Evolutionary conservation across 92 coral and sea anemone species (phyloP), one percentile per base, ranked within the genome.

Genomic region (Muricea muricata): DNA sequence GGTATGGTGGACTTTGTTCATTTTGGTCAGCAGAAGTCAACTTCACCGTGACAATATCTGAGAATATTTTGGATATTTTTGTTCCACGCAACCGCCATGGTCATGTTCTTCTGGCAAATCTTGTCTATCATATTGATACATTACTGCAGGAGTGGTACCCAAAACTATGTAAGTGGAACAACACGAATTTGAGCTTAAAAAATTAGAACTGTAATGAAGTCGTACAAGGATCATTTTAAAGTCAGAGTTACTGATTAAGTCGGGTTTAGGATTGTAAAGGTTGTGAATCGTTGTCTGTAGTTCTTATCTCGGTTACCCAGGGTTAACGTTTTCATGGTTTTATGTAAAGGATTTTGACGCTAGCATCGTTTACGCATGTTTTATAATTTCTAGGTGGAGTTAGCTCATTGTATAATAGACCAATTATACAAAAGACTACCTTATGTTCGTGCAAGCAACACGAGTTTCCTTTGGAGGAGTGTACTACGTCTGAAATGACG

Each of bases 121-220:
- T 97, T 87, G 95, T 92, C 54, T 95, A 97, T 76, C 99, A 97
- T 84, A 87, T 97, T 76, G 99, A 97, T 74, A 79, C 92, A 4
- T 87, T 97, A 33, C 84, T 97, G 31, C 94, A 92, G 48, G 99
- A 97, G 26, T 97, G 98, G 98, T 97, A 92, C 70, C 97, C 99
- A 29, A 88, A 78, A 68, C 83, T 97, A 47, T 73, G 99, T 97
- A 89, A 94, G 99, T 95, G 31, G 18, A 65, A 3, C 71, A 18
- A 5, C 12, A n/a, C n/a, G n/a, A n/a, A n/a, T n/a, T n/a, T n/a
- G n/a, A n/a, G n/a, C n/a, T n/a, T n/a, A n/a, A n/a, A n/a, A n/a
- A n/a, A n/a, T n/a, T n/a, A n/a, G n/a, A n/a, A n/a, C n/a, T n/a
- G n/a, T n/a, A n/a, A n/a, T n/a, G n/a, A n/a, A n/a, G n/a, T n/a